Conservation (phyloP, 30 jellyfish, hydroid and myxozoan genomes). For the Hydractinia symbiolongicarpus region DNA sequence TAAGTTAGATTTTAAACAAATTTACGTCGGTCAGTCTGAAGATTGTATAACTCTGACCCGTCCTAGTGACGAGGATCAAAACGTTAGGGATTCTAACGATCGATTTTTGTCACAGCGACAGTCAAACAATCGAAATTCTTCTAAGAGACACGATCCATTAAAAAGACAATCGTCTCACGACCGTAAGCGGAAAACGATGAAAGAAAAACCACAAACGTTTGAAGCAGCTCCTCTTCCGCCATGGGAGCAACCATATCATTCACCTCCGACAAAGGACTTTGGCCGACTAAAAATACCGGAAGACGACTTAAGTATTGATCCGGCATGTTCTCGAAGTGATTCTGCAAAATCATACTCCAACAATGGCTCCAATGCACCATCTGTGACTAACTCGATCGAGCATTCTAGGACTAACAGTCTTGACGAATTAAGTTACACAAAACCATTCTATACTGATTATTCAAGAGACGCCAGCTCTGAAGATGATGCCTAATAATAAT, state of each 20-base stretch:
- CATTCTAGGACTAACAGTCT: constrained; percentile 2
- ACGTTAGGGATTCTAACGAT: background rate
- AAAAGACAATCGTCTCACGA: constrained; percentile 50
- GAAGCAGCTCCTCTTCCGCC: constrained; percentile 70
- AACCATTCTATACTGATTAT: background rate
- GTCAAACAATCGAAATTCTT: background rate
- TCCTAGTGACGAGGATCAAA: background rate
- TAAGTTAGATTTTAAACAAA: background rate
- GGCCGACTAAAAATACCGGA: constrained; percentile 48
- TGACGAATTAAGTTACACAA: background rate
- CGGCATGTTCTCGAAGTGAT: constrained; percentile 81
- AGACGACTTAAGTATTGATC: constrained; percentile 71
- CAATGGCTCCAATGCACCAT: background rate
- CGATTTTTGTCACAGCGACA: background rate
- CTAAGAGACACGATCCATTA: constrained; percentile 9
- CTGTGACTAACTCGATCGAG: background rate
- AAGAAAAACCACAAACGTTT: constrained; percentile 16
- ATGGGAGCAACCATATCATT: constrained; percentile 82
- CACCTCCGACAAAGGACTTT: constrained; percentile 87
- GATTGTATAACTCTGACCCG: background rate
- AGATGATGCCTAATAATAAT: background rate
- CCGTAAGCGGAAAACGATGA: constrained; percentile 20
- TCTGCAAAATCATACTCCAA: constrained; percentile 22
- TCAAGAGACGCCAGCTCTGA: constrained; percentile 20
- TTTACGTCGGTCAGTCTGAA: background rate